phyloP scores from a whole-genome alignment of 2,113 vertebrate species.

The Thymallus thymallus region DNA sequence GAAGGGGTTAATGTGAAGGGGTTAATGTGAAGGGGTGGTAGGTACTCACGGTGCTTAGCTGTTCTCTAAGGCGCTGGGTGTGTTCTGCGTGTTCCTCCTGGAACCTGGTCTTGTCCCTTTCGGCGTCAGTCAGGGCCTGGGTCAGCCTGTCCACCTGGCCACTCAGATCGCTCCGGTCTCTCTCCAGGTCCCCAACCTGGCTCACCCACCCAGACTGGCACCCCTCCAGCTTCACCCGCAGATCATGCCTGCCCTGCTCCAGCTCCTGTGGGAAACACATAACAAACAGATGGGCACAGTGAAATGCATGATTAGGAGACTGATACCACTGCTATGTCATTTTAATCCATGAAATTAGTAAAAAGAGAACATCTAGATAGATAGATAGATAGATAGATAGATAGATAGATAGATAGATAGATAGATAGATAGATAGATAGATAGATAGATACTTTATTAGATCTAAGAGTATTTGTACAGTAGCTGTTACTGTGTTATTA shows the following conservation, averaged over 20 bases:
- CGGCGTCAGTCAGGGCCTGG: constrained; percentile 52
- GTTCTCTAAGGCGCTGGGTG: constrained; percentile 59
- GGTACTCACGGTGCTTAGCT: constrained; percentile 70
- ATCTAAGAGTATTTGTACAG: neutral
- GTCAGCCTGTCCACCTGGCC: constrained; percentile 63
- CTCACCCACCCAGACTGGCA: constrained; percentile 71
- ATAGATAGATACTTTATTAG: too few species aligned
- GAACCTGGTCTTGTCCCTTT: constrained; percentile 57
- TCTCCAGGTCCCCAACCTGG: constrained; percentile 75
- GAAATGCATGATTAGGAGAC: neutral
- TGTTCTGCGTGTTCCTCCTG: constrained; percentile 58
- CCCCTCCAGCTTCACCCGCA: constrained; percentile 70
- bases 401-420: too few species aligned
- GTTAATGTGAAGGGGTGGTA: neutral
- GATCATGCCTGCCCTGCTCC: constrained; percentile 72
- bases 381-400: too few species aligned
- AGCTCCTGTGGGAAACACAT: constrained; percentile 60
- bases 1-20: too few species aligned
- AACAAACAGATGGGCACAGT: neutral
- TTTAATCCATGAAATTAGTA: neutral
- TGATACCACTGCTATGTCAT: neutral
- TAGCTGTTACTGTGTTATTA: too few species aligned
- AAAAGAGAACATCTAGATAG: neutral
- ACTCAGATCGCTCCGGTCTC: constrained; percentile 67
- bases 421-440: too few species aligned